These are phyloP conservation scores for Lasioglossum zephyrum DNA, from an alignment of 2,888 invertebrate genomes.

Conservation along the genomic window DNA sequence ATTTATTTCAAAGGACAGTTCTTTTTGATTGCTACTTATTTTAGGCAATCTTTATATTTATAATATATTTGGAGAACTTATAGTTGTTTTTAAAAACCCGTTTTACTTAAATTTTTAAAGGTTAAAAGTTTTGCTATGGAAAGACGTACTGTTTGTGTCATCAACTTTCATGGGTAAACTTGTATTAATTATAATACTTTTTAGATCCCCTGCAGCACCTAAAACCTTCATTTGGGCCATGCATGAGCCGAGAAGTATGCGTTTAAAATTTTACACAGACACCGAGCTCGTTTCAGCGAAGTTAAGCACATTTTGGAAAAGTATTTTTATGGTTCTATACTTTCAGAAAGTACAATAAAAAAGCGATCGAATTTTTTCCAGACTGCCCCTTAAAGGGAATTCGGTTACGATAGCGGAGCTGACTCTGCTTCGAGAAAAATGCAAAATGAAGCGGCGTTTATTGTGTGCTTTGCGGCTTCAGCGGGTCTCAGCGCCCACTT, in stretches of 20 bases:
- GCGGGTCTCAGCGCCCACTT: not conserved
- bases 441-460: not conserved
- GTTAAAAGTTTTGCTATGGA: too few relatives aligned
- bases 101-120: too few relatives aligned
- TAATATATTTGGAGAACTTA: too few relatives aligned
- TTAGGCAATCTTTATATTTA: too few relatives aligned
- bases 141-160: too few relatives aligned
- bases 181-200: too few relatives aligned
- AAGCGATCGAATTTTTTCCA: not conserved
- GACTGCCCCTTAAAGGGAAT: not conserved
- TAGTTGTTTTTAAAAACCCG: too few relatives aligned
- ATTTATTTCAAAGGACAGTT: too few relatives aligned
- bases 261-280: not conserved
- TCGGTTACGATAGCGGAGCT: not conserved
- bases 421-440: not conserved
- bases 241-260: not conserved
- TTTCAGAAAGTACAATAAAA: not conserved
- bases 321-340: not conserved
- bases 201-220: too few relatives aligned
- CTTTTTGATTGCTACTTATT: too few relatives aligned
- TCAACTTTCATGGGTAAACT: too few relatives aligned
- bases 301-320: not conserved
- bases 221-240: too few relatives aligned
- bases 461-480: conserved; percentile 9
- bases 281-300: not conserved